Base-by-base conservation (phyloP, 2,888 invertebrate species). In the Anthrax anthrax region DNA sequence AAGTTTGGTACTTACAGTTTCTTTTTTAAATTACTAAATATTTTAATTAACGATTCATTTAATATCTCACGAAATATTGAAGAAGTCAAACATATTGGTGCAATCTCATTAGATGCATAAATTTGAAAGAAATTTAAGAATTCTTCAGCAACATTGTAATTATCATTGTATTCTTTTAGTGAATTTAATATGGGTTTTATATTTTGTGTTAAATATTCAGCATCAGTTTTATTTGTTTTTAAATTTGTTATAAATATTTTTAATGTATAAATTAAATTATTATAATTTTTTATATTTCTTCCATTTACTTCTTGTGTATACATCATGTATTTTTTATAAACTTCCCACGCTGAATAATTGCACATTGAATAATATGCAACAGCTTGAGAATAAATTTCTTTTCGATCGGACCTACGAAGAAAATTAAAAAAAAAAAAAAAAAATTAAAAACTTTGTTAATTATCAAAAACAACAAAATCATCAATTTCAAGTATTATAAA, bases 351-450 rank as follows among this genome's bases (percentile, higher is more conserved):
- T 6, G 51, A 19, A 9, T 51, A 40, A 8, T 49, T 47, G 19
- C 67, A 67, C 67, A 67, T 67, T 51, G 63, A 61, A 44, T 67
- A 67, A 52, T 66, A 67, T 1, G 65, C 66, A 6, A 61, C 62
- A 23, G 67, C 65, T 49, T 67, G 65, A 13, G 64, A 54, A 41
- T 64, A 62, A 8, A 64, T 62, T 41, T 67, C 67, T 17, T 64
- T 63, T 19, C 62, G 64, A n/a, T 52, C 54, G 2, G 64, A 67
- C 38, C 67, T 64, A 44, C 16, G 2, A 27, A 10, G 12, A 43
- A 37, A 37, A 43, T 23, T 23, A 23, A 23, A 23, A 19, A 9
- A 6, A 13, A 12, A 42, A 36, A 36, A 37, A 10, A 29, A 29
- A 32, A 32, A 32, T 32, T 9, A n/a, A n/a, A 9, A 9, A 32